Evolutionary conservation across 1,140 invertebrate species (phyloP).

Genomic region (Trachymyrmex cornetzi): DNA sequence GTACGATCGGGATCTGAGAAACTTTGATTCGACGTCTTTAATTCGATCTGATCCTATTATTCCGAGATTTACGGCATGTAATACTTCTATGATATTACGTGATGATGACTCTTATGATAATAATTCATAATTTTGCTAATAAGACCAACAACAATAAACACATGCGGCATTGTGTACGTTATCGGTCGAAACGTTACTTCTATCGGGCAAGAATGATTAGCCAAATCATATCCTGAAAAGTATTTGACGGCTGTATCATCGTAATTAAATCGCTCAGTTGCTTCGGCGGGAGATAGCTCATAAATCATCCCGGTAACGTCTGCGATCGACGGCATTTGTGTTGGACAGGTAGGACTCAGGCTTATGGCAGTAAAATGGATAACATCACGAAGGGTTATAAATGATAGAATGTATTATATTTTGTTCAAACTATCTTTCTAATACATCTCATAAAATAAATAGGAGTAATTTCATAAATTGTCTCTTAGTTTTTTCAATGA

Average conservation of each 20-base stretch:
- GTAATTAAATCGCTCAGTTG: constrained; percentile 44
- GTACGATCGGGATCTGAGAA: background rate
- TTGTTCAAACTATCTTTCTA: background rate
- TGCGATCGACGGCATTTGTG: constrained; percentile 50
- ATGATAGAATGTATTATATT: constrained; percentile 9
- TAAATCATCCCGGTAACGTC: constrained; percentile 43
- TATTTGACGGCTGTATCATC: constrained; percentile 57
- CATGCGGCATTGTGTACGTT: background rate
- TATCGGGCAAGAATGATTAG: background rate
- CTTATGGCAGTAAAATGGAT: constrained; percentile 23
- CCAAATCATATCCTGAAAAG: constrained; percentile 42
- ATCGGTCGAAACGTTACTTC: background rate
- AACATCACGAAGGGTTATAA: constrained; percentile 32
- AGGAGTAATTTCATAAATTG: background rate
- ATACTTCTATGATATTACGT: background rate
- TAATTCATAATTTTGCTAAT: background rate
- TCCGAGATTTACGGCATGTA: background rate
- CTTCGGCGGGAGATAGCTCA: constrained; percentile 29
- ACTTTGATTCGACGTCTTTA: constrained; percentile 9
- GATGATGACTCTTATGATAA: background rate
- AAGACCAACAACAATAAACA: background rate
- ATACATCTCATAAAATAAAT: background rate
- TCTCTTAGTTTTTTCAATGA: background rate
- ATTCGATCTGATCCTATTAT: background rate
- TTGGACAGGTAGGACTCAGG: constrained; percentile 31